Conservation (phyloP, 2,888 invertebrate genomes). For the Sinohyriopsis cumingii region DNA sequence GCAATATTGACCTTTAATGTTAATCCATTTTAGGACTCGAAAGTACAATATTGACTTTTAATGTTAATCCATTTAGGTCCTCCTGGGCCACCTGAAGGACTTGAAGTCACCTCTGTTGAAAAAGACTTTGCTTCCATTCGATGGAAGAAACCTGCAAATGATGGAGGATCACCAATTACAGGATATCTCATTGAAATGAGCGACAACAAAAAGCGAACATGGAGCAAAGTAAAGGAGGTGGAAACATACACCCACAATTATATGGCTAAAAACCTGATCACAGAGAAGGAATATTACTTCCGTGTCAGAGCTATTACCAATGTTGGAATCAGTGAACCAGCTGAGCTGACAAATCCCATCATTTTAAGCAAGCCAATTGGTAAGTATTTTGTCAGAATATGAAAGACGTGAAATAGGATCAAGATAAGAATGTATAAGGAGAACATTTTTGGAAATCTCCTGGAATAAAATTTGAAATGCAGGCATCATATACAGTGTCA, state of each 20-base stretch:
- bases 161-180: constrained; percentile 61
- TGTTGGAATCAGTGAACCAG: constrained; percentile 55
- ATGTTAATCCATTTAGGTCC: constrained; percentile 34
- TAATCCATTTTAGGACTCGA: not conserved
- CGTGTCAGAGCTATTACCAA: constrained; percentile 68
- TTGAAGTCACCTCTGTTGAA: constrained; percentile 51
- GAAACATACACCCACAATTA: constrained; percentile 40
- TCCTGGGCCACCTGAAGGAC: constrained; percentile 56
- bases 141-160: constrained; percentile 70
- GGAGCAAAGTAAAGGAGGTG: constrained; percentile 46
- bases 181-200: constrained; percentile 60
- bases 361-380: constrained; percentile 74
- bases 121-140: constrained; percentile 52
- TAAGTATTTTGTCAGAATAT: constrained; percentile 75
- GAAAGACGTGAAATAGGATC: not conserved
- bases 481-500: no score
- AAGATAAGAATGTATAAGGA: not conserved
- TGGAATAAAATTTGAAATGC: no score
- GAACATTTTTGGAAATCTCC: no score
- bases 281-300: constrained; percentile 68
- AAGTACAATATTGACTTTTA: no score
- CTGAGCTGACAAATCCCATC: constrained; percentile 52
- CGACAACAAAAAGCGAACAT: constrained; percentile 47
- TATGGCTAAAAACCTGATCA: constrained; percentile 53
- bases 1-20: no score